Base-by-base conservation (phyloP, 1,140 invertebrate species). In the Ceratoteleas bidentatus region DNA sequence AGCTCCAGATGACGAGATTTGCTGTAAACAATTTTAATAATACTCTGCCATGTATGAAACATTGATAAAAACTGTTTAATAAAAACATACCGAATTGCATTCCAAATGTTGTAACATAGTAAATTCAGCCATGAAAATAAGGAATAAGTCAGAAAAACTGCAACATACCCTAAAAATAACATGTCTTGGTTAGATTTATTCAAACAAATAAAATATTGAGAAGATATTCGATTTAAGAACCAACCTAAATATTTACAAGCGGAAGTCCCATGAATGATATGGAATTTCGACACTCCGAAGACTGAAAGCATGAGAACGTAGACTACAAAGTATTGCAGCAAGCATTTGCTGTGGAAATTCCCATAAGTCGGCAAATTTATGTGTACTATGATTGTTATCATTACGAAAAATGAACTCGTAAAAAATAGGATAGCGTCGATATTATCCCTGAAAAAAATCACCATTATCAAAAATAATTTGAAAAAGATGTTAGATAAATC, bases 71-170 rank as follows among this genome's bases (percentile, higher is more conserved):
- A 43, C 10, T 40, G 11, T 9, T 43, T 11, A 47, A 61, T 15
- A 61, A 10, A 50, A 14, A n/a, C n/a, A n/a, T 62, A 64, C 61
- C 49, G 6, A 6, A 64, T 32, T 7, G 61, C 38, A 2, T 2
- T 52, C 61, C 61, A 64, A n/a, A 64, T 64, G n/a, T 64, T 64
- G n/a, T 52, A 64, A 53, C 61, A 64, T n/a, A 64, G 49, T 24
- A 64, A 34, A 64, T 64, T 64, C 15, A 64, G 11, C 61, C 61
- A 64, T 3, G 47, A 15, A 40, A 52, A 52, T 16, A 64, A n/a
- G 4, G 49, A 64, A 7, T 52, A 64, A 2, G 52, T 36, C 6
- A 49, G 49, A n/a, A 38, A 53, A n/a, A 64, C 3, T 7, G 47
- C 13, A 6, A 62, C 7, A 10, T 64, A 64, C 0, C 61, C 61